phyloP scores from a whole-genome alignment of 2,888 invertebrate species.

The Balanococcus diminutus region DNA sequence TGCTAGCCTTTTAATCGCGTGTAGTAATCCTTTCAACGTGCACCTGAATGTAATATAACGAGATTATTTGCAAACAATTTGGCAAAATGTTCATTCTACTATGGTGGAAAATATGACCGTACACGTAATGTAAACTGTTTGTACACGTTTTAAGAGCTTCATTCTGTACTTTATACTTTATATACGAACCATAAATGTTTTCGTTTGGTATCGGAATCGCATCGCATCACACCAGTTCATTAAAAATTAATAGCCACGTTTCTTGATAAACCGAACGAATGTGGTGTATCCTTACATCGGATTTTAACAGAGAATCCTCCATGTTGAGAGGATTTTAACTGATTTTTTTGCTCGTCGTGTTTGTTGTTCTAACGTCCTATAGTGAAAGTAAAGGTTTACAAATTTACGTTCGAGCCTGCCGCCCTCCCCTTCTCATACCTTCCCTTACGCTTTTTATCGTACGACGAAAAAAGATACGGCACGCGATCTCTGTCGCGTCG shows the following conservation, averaged over 20 bases:
- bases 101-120: not conserved
- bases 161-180: not conserved
- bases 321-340: slow-evolving; percentile 5
- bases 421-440: not conserved
- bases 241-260: slow-evolving; percentile 17
- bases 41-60: not conserved
- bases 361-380: not conserved
- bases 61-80: not conserved
- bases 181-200: not conserved
- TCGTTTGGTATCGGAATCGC: not conserved
- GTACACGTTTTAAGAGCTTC: not conserved
- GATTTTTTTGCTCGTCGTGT: not conserved
- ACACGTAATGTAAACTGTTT: not conserved
- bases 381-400: slow-evolving; percentile 4
- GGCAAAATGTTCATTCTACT: not conserved
- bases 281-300: not conserved
- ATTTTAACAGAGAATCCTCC: not conserved
- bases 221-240: not conserved
- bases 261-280: not conserved
- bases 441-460: not conserved
- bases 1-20: not conserved
- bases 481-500: not conserved
- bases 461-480: not conserved
- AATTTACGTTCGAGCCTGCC: not conserved
- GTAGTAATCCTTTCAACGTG: not conserved